Conservation (phyloP, 1,140 invertebrate species). For the Drosophila punjabiensis region DNA sequence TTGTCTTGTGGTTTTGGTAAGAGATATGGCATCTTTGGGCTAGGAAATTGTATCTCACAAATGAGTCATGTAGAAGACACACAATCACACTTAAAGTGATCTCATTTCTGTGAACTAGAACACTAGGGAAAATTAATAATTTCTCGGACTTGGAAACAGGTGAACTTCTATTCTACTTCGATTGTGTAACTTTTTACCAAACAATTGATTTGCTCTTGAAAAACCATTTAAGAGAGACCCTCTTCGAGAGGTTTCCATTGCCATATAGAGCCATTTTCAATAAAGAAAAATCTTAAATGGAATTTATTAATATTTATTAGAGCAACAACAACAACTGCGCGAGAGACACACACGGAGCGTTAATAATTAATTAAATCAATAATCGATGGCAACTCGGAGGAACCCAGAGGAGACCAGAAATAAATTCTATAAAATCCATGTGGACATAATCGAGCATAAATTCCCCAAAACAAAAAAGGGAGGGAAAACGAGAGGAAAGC, state of each 20-base stretch:
- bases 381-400: constrained; percentile 46
- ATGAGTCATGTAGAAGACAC: constrained; percentile 12
- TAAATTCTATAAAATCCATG: constrained; percentile 56
- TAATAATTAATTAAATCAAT: constrained; percentile 83
- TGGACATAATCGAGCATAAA: constrained; percentile 79
- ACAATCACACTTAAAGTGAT: not conserved
- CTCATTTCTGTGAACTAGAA: constrained; percentile 4
- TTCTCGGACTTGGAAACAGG: constrained; percentile 12
- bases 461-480: constrained; percentile 60
- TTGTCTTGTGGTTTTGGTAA: constrained; percentile 36
- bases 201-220: constrained; percentile 56
- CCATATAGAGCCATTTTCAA: constrained; percentile 65
- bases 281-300: constrained; percentile 48
- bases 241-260: constrained; percentile 8
- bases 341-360: constrained; percentile 65
- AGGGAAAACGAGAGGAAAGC: constrained; percentile 24
- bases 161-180: constrained; percentile 23
- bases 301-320: constrained; percentile 63
- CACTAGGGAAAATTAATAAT: not conserved
- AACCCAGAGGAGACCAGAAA: constrained; percentile 33
- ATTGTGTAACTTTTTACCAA: not conserved
- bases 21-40: constrained; percentile 18
- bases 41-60: constrained; percentile 19
- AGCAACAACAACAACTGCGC: constrained; percentile 30
- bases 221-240: constrained; percentile 24